phyloP scores from a whole-genome alignment of 2,113 vertebrate species.

The Zosterops hypoxanthus region DNA sequence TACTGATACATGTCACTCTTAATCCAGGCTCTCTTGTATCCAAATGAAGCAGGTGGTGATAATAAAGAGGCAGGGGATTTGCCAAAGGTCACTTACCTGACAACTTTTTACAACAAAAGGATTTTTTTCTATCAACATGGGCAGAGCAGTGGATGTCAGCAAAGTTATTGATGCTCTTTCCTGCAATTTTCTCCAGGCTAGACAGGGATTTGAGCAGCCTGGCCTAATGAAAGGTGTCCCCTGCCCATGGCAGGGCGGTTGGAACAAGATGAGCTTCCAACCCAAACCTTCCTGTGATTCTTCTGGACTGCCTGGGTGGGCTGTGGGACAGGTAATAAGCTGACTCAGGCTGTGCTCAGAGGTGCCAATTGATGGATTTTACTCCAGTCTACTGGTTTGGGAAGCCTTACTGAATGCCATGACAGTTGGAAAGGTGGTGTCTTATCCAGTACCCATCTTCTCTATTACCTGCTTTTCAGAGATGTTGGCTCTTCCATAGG shows the following conservation, averaged over 20 bases:
- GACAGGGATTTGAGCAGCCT: neutral
- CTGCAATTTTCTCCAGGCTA: neutral
- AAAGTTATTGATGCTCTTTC: fast-evolving
- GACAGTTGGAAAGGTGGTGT: neutral
- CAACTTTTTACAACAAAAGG: neutral
- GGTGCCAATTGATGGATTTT: neutral
- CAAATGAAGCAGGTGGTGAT: neutral
- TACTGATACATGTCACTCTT: neutral
- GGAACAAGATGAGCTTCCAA: neutral
- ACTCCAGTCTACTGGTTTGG: neutral
- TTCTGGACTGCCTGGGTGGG: neutral
- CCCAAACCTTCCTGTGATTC: neutral
- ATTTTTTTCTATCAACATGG: neutral
- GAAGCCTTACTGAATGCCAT: neutral
- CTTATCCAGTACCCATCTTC: neutral
- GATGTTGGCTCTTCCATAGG: neutral
- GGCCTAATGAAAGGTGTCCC: neutral
- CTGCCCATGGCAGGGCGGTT: neutral
- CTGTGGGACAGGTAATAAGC: neutral
- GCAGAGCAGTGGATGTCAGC: neutral
- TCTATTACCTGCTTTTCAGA: neutral
- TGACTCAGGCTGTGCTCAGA: neutral
- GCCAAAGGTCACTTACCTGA: neutral
- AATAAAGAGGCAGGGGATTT: neutral
- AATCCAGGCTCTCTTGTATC: neutral